A percentile compares a stretch with the other conserved stretches of the same genome.
phyloP scores from a whole-genome alignment of 1,140 invertebrate genomes.

The Monomorium pharaonis region DNA sequence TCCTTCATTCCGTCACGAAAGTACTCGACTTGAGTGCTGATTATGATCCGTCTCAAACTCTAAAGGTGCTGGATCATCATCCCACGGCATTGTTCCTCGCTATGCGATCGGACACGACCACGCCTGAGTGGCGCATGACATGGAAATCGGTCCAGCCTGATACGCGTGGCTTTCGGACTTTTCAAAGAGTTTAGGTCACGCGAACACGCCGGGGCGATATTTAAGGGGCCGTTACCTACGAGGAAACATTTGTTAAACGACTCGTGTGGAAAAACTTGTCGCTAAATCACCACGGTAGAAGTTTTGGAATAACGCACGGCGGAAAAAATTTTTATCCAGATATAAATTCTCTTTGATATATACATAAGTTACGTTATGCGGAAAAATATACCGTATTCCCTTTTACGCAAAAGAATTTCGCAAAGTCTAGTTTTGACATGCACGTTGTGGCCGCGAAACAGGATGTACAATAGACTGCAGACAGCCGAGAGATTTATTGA shows the following conservation, averaged over 20 bases:
- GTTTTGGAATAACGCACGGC: neutral
- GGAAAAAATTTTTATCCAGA: neutral
- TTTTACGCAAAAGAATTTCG: neutral
- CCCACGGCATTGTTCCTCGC: conserved; percentile 75
- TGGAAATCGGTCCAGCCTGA: neutral
- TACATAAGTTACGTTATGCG: neutral
- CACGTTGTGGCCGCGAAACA: neutral
- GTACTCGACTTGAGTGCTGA: conserved; percentile 79
- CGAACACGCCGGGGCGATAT: neutral
- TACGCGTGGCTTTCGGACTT: neutral
- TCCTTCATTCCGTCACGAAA: conserved; percentile 64
- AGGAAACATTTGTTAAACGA: neutral
- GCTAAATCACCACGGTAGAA: neutral
- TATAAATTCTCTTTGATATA: neutral
- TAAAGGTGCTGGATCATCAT: conserved; percentile 79
- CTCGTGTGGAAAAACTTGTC: neutral
- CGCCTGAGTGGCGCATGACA: conserved; percentile 29
- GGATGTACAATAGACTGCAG: conserved; percentile 8
- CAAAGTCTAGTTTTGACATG: neutral
- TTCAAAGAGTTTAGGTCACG: neutral
- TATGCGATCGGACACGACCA: conserved; percentile 42
- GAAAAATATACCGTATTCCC: neutral
- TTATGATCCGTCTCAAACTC: conserved; percentile 76
- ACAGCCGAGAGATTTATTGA: conserved; percentile 15
- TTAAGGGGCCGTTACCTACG: neutral